Evolutionary conservation across 2,888 invertebrate genomes (phyloP).

Genomic region (Aleiodes alternator): DNA sequence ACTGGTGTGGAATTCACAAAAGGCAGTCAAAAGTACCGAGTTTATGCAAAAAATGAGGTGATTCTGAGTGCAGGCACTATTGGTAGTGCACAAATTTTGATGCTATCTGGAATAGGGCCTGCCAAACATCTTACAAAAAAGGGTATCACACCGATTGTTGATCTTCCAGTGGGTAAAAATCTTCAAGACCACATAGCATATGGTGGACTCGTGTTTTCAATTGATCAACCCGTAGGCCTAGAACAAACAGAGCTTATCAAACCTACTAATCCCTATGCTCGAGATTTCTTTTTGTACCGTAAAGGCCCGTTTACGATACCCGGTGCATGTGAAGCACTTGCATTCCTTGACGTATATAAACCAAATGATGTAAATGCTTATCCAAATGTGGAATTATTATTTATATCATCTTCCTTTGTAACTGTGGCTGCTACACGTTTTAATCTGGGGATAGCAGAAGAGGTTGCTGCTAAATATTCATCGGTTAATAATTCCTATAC

Average conservation of each 20-base stretch:
- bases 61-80: constrained; percentile 91
- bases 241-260: constrained; percentile 46
- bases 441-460: constrained; percentile 79
- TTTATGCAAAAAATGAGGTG: constrained; percentile 85
- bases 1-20: constrained; percentile 83
- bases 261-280: constrained; percentile 52
- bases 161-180: constrained; percentile 81
- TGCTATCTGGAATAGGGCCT: constrained; percentile 86
- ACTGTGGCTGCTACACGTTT: constrained; percentile 78
- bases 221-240: constrained; percentile 75
- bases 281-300: constrained; percentile 57
- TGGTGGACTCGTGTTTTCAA: constrained; percentile 77
- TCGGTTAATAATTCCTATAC: constrained; percentile 74
- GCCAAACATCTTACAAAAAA: constrained; percentile 77
- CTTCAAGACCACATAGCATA: constrained; percentile 81
- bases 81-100: constrained; percentile 91
- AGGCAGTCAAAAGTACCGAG: constrained; percentile 74
- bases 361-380: constrained; percentile 77
- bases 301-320: constrained; percentile 78
- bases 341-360: constrained; percentile 79
- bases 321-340: constrained; percentile 79
- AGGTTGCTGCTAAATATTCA: constrained; percentile 79
- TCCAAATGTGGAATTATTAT: constrained; percentile 85
- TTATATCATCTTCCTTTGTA: constrained; percentile 79
- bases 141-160: constrained; percentile 78